Base-by-base conservation (phyloP, 2,888 invertebrate genomes). In the Eledone cirrhosa region DNA sequence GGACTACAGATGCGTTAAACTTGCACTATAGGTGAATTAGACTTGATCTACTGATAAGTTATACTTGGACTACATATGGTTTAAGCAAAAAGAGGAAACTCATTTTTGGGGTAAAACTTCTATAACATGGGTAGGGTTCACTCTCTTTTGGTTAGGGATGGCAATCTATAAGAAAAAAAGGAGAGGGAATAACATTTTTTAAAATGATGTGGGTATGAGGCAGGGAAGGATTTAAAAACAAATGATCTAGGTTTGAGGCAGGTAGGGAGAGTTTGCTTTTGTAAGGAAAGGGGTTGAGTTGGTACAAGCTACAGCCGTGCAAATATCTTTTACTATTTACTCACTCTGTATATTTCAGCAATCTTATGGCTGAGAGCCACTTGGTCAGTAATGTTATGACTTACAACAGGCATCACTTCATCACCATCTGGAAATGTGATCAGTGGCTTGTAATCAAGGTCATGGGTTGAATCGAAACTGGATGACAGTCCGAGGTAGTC, bases 401-500 rank as follows among this genome's bases (percentile, higher is more conserved):
- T 72, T 72, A 72, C 72, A 41, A 22, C 72, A 41, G 72, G 33
- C 41, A 41, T 31, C 33, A 31, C 8, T 33, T 31, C 72, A 33
- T 22, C 41, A 22, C 29, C n/a, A 13, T 72, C 72, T 3, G 72
- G 14, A 8, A 72, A n/a, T 1, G n/a, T 29, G 11, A 72, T 11
- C 24, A n/a, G 72, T 31, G 72, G 72, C 41, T 33, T 41, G 22
- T 41, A 72, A 31, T 72, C 72, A 19, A n/a, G 41, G 41, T 72
- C 72, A 19, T 31, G 31, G 31, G 29, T 13, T 41, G 72, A 72
- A 31, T 41, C 31, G 19, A 72, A n/a, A 11, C 41, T 72, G 33
- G 31, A 41, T 22, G 72, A 72, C 72, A 72, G 31, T 11, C 76
- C 78, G 16, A 86, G 81, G 83, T 84, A 85, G 24, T 82, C 80